phyloP scores from a whole-genome alignment of 2,797 vertebrate genomes.

The Epinephelus awoara region DNA sequence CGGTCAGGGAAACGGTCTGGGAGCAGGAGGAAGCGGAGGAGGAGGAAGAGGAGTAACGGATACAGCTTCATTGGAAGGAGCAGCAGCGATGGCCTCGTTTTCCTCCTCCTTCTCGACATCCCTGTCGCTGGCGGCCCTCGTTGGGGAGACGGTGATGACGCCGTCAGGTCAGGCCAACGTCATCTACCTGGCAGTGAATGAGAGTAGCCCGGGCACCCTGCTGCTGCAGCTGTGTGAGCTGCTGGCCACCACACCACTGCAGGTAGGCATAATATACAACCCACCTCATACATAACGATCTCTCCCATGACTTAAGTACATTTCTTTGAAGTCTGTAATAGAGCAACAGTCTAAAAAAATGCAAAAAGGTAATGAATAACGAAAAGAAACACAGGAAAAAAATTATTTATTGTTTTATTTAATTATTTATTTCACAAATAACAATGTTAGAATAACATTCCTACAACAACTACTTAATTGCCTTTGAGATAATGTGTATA shows the following conservation, averaged over 20 bases:
- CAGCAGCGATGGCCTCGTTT: constrained; percentile 53
- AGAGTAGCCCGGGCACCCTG: constrained; percentile 93
- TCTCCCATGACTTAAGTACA: not conserved
- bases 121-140: constrained; percentile 79
- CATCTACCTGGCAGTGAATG: constrained; percentile 91
- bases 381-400: no score
- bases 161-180: constrained; percentile 87
- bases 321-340: not conserved
- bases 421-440: no score
- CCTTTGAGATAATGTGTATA: no score
- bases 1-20: constrained; percentile 74
- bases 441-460: no score
- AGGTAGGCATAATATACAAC: constrained; percentile 69
- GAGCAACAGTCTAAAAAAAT: not conserved
- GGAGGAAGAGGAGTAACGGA: constrained; percentile 71
- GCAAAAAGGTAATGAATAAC: not conserved
- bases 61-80: constrained; percentile 63
- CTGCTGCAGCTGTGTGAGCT: constrained; percentile 95
- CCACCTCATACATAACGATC: not conserved
- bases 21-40: constrained; percentile 47
- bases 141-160: constrained; percentile 86
- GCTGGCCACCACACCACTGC: constrained; percentile 92
- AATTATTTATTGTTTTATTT: no score
- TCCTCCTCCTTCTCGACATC: constrained; percentile 59
- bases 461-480: no score